Base-by-base conservation (phyloP, 30 jellyfish, hydroid and myxozoan species). In the Turritopsis rubra region DNA sequence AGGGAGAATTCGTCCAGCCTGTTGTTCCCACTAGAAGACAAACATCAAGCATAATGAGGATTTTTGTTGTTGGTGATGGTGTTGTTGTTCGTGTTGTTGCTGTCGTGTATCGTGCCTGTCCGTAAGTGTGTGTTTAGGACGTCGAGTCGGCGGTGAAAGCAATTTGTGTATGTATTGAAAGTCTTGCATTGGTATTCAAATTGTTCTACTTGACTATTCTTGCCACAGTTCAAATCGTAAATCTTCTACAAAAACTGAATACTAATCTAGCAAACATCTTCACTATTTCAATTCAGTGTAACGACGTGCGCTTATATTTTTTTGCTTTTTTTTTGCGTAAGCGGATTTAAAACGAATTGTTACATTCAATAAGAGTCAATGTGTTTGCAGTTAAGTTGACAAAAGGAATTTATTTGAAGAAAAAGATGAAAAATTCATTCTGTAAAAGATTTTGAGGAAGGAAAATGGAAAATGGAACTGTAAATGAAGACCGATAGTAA, bases 1-100 rank as follows among this genome's bases (percentile, higher is more conserved):
- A 54, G 99, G 99, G 77, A 94, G 88, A 9, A 94, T 87, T 82
- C 95, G 72, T 71, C 95, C 76, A 4, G 88, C 87, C 88, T 93
- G 99, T 85, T 92, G 98, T 68, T 92, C 84, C 88, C 85, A 75
- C 98, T 92, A 66, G 29, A 88, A 92, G n/a, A 28, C 18, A 78
- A 22, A 74, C 24, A 20, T 24, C 60, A 74, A 8, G 41, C 0
- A 54, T 7, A 1, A 31, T 78, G 22, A 24, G n/a, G n/a, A 25
- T 7, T 18, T 23, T 78, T 72, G 28, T 18, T 31, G 66, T 75
- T 16, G 17, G 70, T 31, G 21, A n/a, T n/a, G n/a, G n/a, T n/a
- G n/a, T n/a, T n/a, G n/a, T n/a, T n/a, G n/a, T n/a, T 75, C 25
- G 70, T 26, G 70, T 26, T 16, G 65, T 75, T 28, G 60, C 22